Evolutionary conservation across 2,797 vertebrate species (phyloP).

Genomic region (Valencia hispanica): DNA sequence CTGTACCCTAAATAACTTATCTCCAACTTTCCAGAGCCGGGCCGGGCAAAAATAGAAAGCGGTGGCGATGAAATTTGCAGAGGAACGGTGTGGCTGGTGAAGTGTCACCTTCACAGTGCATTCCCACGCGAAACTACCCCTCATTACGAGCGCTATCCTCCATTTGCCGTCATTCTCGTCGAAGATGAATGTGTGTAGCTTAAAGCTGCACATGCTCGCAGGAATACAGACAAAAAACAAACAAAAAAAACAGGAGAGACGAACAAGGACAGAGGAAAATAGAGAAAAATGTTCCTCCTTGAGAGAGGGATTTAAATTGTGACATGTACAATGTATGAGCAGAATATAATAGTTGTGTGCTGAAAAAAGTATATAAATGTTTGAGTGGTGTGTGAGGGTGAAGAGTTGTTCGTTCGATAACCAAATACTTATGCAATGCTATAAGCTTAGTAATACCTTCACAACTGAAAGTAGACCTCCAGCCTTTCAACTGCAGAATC

Average conservation of each 20-base stretch:
- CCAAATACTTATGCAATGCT: neutral
- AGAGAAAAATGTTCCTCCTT: conserved; percentile 6
- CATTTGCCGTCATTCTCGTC: conserved; percentile 59
- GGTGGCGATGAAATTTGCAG: conserved; percentile 29
- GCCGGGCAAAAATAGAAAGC: conserved; percentile 35
- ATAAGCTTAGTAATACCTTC: neutral
- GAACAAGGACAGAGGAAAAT: neutral
- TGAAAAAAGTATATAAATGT: neutral
- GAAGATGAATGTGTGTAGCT: conserved; percentile 60
- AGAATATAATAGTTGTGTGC: neutral
- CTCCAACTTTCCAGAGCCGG: neutral
- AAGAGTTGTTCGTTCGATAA: neutral
- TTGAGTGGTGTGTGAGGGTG: neutral
- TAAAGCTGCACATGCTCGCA: conserved; percentile 45
- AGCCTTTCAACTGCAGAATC: neutral
- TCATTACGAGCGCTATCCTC: conserved; percentile 43
- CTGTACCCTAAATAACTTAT: neutral
- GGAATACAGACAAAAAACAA: neutral
- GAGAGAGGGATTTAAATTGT: conserved; percentile 2
- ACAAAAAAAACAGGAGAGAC: conserved; percentile 3
- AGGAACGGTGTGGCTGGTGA: conserved; percentile 28
- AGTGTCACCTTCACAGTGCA: conserved; percentile 64
- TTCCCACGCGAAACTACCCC: conserved; percentile 49
- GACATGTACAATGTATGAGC: conserved; percentile 26
- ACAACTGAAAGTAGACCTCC: neutral